Percentiles rank a stretch among this genome's conserved stretches.
Evolutionary conservation across 2,113 vertebrate species (phyloP).

Genomic region (Calypte anna): DNA sequence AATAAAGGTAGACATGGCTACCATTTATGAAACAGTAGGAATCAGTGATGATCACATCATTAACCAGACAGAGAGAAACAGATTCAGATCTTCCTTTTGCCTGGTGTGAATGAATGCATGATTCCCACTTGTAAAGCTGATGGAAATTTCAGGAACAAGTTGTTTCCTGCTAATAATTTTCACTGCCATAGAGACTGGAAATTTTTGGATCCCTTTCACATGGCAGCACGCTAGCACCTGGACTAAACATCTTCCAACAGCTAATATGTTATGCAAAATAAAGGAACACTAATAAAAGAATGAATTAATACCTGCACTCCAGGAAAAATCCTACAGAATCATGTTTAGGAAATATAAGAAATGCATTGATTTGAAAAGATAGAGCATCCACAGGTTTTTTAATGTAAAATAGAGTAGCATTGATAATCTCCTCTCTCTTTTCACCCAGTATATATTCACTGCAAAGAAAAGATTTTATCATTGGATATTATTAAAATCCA

Average conservation of each 20-base stretch:
- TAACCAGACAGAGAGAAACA: neutral
- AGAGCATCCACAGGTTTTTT: neutral
- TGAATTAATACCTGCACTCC: neutral
- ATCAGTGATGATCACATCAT: neutral
- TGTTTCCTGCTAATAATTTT: neutral
- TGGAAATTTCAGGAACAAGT: neutral
- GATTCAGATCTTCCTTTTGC: neutral
- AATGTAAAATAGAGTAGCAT: neutral
- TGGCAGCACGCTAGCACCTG: neutral
- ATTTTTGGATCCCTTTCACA: neutral
- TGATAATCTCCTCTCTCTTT: neutral
- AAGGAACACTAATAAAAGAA: neutral
- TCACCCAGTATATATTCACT: neutral
- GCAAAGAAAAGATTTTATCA: neutral
- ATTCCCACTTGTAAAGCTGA: neutral
- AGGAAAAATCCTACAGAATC: neutral
- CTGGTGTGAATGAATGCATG: neutral
- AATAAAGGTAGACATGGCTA: neutral
- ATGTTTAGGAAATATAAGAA: neutral
- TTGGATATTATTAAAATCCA: neutral
- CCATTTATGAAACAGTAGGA: neutral
- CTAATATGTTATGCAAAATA: neutral
- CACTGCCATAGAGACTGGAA: neutral
- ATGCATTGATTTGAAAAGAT: neutral
- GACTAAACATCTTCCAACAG: neutral